These are phyloP conservation scores for Halocaridina rubra DNA, from an alignment of 2,888 invertebrate genomes.

Conservation along the genomic window DNA sequence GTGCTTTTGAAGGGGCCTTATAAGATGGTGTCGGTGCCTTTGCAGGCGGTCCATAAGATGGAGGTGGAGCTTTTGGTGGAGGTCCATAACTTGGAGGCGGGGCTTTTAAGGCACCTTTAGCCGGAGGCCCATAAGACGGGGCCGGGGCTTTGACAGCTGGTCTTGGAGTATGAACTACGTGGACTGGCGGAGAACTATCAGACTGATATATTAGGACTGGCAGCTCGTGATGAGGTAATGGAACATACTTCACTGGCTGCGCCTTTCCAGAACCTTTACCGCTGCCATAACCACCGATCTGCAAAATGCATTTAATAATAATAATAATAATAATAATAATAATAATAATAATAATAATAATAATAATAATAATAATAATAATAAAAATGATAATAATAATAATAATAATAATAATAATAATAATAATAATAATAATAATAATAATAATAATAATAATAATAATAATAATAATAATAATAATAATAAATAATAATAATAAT, in stretches of 20 bases:
- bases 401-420: too few relatives aligned
- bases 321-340: too few relatives aligned
- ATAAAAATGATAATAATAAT: too few relatives aligned
- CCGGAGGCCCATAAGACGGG: conserved; percentile 32
- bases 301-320: too few relatives aligned
- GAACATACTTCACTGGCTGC: conserved; percentile 67
- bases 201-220: conserved; percentile 68
- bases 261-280: conserved; percentile 64
- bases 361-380: too few relatives aligned
- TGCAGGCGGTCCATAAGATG: conserved; percentile 41
- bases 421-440: too few relatives aligned
- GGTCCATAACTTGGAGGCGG: conserved; percentile 61
- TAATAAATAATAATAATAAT: too few relatives aligned
- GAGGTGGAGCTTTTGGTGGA: conserved; percentile 52
- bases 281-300: conserved; percentile 54
- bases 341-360: too few relatives aligned
- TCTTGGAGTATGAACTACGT: conserved; percentile 66
- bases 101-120: conserved; percentile 31
- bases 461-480: too few relatives aligned
- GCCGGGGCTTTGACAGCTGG: conserved; percentile 44
- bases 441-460: too few relatives aligned
- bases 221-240: conserved; percentile 68
- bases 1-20: conserved; percentile 9
- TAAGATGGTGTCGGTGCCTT: conserved; percentile 10
- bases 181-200: conserved; percentile 67